A percentile compares a stretch with the other conserved stretches of the same genome.
phyloP scores from a whole-genome alignment of 2,888 invertebrate species.

The Sepioteuthis lessoniana region DNA sequence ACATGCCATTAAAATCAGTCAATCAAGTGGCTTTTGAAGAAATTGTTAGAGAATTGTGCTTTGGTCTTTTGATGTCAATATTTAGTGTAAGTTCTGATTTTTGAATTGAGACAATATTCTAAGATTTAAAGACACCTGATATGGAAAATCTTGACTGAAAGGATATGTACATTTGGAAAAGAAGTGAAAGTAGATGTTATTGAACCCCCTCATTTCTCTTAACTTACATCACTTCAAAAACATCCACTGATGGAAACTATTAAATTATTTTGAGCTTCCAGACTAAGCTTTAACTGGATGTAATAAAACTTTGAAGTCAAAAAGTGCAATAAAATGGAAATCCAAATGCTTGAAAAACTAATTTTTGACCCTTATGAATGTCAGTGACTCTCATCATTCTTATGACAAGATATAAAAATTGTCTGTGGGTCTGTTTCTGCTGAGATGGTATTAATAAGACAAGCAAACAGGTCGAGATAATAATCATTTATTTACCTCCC shows the following conservation, averaged over 20 bases:
- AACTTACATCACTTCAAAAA: neutral
- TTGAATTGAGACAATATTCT: too few relatives aligned
- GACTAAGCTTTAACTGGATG: neutral
- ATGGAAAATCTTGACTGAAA: neutral
- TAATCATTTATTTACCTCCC: neutral
- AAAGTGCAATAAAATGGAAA: neutral
- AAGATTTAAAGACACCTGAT: too few relatives aligned
- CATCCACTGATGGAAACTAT: neutral
- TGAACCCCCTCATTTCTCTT: neutral
- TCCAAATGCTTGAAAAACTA: slow-evolving; percentile 33
- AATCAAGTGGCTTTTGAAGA: too few relatives aligned
- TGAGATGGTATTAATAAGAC: neutral
- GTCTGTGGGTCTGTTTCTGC: neutral
- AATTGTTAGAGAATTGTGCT: too few relatives aligned
- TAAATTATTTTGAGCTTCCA: neutral
- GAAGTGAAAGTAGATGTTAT: neutral
- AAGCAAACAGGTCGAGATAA: neutral
- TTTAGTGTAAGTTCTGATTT: too few relatives aligned
- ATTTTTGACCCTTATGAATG: neutral
- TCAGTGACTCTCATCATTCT: neutral
- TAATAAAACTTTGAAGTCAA: neutral
- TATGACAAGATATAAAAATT: neutral
- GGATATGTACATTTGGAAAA: neutral
- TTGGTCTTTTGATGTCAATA: too few relatives aligned
- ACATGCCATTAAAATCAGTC: too few relatives aligned